A percentile compares a stretch with the other conserved stretches of the same genome.
Conservation (phyloP, 2,113 vertebrate genomes). For the Oryzias melastigma region DNA sequence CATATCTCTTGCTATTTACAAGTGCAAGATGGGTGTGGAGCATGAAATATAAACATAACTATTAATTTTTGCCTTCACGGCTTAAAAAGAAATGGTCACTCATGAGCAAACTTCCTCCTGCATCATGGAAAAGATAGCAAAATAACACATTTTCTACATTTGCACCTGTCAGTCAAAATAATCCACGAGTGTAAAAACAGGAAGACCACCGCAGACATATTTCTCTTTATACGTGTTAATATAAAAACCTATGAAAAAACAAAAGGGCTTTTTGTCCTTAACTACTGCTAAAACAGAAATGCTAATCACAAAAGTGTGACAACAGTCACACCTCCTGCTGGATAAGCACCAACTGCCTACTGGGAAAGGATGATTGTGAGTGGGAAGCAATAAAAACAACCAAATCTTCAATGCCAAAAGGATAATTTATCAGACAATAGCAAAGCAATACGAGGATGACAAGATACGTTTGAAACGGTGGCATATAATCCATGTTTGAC, state of each 20-base stretch:
- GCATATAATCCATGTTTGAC: slow-evolving; percentile 75
- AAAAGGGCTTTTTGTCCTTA: slow-evolving; percentile 36
- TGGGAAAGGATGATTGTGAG: slow-evolving; percentile 31
- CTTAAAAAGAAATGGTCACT: slow-evolving; percentile 29
- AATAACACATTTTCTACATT: slow-evolving; percentile 12
- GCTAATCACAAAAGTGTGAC: slow-evolving; percentile 30
- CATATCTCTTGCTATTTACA: slow-evolving; percentile 47
- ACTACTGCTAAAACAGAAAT: slow-evolving; percentile 34
- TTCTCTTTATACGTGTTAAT: slow-evolving; percentile 13
- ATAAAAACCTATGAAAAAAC: slow-evolving; percentile 18
- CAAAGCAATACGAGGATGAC: slow-evolving; percentile 34
- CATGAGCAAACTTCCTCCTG: slow-evolving; percentile 11
- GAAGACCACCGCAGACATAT: neutral
- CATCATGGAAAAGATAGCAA: slow-evolving; percentile 16
- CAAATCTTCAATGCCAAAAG: slow-evolving; percentile 43
- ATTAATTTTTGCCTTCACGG: slow-evolving; percentile 14
- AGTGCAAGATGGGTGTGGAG: slow-evolving; percentile 25
- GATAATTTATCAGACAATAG: slow-evolving; percentile 51
- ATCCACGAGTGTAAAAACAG: slow-evolving; percentile 6
- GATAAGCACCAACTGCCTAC: slow-evolving; percentile 33
- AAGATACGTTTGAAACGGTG: slow-evolving; percentile 47
- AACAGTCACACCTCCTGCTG: slow-evolving; percentile 37
- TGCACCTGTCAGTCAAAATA: slow-evolving; percentile 16
- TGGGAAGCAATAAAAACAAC: slow-evolving; percentile 43
- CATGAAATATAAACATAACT: slow-evolving; percentile 32